These are phyloP conservation scores for Boloria euphrosyne DNA, from an alignment of 2,888 invertebrate species.

Conservation along the genomic window DNA sequence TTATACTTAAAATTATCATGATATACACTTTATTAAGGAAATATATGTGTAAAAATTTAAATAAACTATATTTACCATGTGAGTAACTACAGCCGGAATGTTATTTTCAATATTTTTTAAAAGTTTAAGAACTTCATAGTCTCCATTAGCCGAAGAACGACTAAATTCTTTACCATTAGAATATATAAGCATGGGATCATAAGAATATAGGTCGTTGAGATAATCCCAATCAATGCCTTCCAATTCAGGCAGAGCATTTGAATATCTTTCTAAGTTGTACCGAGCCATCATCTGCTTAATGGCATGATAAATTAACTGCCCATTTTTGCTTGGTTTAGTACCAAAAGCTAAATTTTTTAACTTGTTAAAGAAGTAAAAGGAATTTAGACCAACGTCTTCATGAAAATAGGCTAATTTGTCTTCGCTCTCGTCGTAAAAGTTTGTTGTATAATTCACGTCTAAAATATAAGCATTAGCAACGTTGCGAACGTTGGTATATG, in stretches of 20 bases:
- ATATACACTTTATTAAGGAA: neutral
- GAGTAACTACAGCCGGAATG: constrained; percentile 54
- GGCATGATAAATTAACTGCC: constrained; percentile 84
- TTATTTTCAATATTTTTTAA: constrained; percentile 66
- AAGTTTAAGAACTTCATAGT: constrained; percentile 54
- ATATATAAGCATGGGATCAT: constrained; percentile 83
- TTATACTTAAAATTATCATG: constrained; percentile 39
- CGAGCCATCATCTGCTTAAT: constrained; percentile 87
- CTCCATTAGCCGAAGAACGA: constrained; percentile 69
- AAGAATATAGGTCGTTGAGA: constrained; percentile 70
- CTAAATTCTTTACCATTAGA: constrained; percentile 85
- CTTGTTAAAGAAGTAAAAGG: constrained; percentile 83
- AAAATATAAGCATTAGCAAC: constrained; percentile 68
- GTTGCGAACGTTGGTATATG: constrained; percentile 54
- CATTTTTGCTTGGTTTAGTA: constrained; percentile 67
- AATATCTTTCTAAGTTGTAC: constrained; percentile 87
- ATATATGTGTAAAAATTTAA: neutral
- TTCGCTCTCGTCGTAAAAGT: constrained; percentile 65
- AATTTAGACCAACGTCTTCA: constrained; percentile 87
- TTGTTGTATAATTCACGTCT: constrained; percentile 67
- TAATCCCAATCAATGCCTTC: constrained; percentile 78
- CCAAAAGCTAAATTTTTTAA: constrained; percentile 80
- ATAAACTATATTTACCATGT: constrained; percentile 58
- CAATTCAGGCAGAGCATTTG: constrained; percentile 84
- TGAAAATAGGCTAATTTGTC: constrained; percentile 86